Conservation (phyloP, 2,888 invertebrate genomes). For the Tridacna gigas region DNA sequence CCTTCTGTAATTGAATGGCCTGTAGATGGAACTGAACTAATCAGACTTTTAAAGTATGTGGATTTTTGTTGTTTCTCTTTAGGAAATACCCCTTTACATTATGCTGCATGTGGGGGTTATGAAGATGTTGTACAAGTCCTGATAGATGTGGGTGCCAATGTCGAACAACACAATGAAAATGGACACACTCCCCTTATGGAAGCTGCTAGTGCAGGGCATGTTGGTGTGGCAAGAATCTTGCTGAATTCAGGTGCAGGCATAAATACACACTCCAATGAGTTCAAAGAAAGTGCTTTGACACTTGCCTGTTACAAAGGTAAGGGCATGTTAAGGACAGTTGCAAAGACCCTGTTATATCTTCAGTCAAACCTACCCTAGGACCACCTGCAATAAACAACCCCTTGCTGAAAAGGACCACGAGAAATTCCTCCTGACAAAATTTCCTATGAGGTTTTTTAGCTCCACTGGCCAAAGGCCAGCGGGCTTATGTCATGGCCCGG, state of each 20-base stretch:
- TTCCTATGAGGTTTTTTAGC: too few species aligned
- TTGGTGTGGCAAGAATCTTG: constrained; percentile 88
- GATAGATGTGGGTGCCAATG: constrained; percentile 95
- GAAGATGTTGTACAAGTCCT: constrained; percentile 95
- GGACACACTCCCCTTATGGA: constrained; percentile 95
- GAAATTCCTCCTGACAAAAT: too few species aligned
- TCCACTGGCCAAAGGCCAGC: too few species aligned
- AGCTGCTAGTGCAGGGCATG: constrained; percentile 85
- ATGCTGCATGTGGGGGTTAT: constrained; percentile 88
- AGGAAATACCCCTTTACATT: constrained; percentile 94
- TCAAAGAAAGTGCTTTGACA: constrained; percentile 98
- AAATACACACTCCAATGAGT: constrained; percentile 99
- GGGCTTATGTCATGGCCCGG: too few species aligned
- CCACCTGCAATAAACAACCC: too few species aligned
- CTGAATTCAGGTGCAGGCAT: constrained; percentile 97
- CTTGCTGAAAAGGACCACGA: too few species aligned
- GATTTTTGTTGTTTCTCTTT: constrained; percentile 30
- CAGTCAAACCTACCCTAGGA: too few species aligned
- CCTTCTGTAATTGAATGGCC: too few species aligned
- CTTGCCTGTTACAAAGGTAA: constrained; percentile 95
- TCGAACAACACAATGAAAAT: constrained; percentile 99
- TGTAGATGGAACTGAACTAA: too few species aligned
- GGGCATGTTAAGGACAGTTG: not conserved
- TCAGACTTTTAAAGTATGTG: too few species aligned
- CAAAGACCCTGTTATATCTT: too few species aligned